Percentiles rank a stretch among this genome's conserved stretches.
Conservation (phyloP, 2,797 vertebrate genomes). For the Sebastes kiyomatsui region DNA sequence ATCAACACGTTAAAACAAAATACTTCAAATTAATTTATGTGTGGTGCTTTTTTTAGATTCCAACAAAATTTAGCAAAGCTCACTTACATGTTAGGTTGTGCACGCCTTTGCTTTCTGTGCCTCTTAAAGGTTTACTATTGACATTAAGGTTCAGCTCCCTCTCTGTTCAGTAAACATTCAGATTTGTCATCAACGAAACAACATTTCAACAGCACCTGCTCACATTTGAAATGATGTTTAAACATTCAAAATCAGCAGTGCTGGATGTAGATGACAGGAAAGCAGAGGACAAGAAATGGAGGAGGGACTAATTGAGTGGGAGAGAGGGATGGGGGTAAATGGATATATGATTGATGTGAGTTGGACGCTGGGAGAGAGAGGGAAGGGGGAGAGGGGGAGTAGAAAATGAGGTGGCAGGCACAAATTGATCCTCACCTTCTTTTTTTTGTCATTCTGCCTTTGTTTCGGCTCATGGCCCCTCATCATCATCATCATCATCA, state of each 20-base stretch:
- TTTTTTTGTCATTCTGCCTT: constrained; percentile 61
- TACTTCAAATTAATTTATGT: background rate
- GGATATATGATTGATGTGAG: constrained; percentile 75
- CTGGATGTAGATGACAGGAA: constrained; percentile 33
- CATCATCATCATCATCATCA: constrained; percentile 69
- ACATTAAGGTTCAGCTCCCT: background rate
- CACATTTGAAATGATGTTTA: constrained; percentile 20
- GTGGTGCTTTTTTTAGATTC: background rate
- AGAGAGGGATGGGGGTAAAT: constrained; percentile 64
- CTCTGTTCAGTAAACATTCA: constrained; percentile 1
- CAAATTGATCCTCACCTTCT: constrained; percentile 66
- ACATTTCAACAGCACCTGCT: constrained; percentile 1
- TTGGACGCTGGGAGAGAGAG: constrained; percentile 60
- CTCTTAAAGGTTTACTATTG: background rate
- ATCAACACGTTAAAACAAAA: background rate
- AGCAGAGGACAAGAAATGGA: constrained; percentile 49
- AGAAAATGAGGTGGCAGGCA: constrained; percentile 53
- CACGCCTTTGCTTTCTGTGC: background rate
- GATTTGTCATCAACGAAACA: background rate
- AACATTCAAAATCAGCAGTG: constrained; percentile 28
- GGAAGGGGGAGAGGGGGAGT: constrained; percentile 10
- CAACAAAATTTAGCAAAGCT: background rate
- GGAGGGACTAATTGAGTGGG: constrained; percentile 61
- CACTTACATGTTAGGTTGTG: background rate
- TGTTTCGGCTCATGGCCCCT: constrained; percentile 71